A percentile compares a stretch with the other conserved stretches of the same genome.
phyloP scores from a whole-genome alignment of 1,140 invertebrate genomes.

The Papilio dardanus region DNA sequence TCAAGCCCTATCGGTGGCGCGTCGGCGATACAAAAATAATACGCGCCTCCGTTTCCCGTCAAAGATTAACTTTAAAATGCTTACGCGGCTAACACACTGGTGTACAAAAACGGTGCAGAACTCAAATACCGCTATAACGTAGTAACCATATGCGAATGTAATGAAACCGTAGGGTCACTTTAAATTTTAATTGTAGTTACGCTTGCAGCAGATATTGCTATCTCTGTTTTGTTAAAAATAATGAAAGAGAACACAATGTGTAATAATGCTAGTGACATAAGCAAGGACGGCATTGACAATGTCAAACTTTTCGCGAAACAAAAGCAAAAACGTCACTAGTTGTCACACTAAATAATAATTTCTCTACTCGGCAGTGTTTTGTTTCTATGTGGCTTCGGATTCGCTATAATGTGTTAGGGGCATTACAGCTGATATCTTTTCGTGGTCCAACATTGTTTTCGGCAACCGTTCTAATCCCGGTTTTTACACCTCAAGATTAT shows the following conservation, averaged over 20 bases:
- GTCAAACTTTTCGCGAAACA: background rate
- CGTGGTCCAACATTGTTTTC: conserved; percentile 15
- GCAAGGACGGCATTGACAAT: too few relatives aligned
- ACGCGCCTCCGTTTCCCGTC: conserved; percentile 48
- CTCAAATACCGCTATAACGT: too few relatives aligned
- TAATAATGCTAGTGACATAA: too few relatives aligned
- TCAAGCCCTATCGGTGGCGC: conserved; percentile 59
- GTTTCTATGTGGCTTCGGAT: background rate
- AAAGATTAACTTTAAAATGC: conserved; percentile 53
- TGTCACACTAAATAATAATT: background rate
- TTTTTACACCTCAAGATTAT: conserved; percentile 20
- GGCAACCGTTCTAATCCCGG: background rate
- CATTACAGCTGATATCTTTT: conserved; percentile 12
- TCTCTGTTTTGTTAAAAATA: too few relatives aligned
- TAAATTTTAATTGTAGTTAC: too few relatives aligned
- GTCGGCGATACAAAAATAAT: conserved; percentile 56
- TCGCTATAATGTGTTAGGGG: background rate
- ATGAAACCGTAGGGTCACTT: too few relatives aligned
- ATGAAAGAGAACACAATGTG: too few relatives aligned
- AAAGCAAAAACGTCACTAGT: background rate
- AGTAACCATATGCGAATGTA: too few relatives aligned
- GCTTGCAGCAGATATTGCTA: too few relatives aligned
- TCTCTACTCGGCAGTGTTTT: background rate
- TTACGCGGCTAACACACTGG: conserved; percentile 6
- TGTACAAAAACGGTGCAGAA: background rate